Evolutionary conservation across 2,888 invertebrate species (phyloP).

Genomic region (Lydus trimaculatus): DNA sequence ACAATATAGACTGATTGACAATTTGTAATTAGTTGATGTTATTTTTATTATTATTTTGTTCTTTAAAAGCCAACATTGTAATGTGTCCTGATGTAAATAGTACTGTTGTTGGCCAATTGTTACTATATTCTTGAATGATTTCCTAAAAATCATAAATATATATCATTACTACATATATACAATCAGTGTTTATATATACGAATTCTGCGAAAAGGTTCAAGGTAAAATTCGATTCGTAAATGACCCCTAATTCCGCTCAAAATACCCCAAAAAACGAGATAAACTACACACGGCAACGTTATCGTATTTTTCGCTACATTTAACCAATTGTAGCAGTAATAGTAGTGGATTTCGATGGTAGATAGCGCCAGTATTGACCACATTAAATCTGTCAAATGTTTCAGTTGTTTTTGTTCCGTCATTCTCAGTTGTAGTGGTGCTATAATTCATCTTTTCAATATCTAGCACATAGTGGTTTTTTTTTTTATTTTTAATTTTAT

Average conservation of each 20-base stretch:
- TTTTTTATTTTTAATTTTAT: neutral
- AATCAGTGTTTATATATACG: neutral
- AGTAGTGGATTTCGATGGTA: neutral
- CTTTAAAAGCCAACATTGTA: conserved; percentile 25
- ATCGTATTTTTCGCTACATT: neutral
- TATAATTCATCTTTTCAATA: no score
- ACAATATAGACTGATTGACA: conserved; percentile 39
- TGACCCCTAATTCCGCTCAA: neutral
- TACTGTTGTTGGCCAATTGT: conserved; percentile 32
- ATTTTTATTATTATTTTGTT: no score
- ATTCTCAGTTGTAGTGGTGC: neutral
- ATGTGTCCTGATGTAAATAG: conserved; percentile 27
- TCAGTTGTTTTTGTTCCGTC: neutral
- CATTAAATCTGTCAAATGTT: neutral
- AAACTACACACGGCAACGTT: neutral
- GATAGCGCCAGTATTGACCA: neutral
- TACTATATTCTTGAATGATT: conserved; percentile 29
- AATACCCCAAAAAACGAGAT: neutral
- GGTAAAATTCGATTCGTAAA: neutral
- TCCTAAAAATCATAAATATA: conserved; percentile 26
- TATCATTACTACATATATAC: conserved; percentile 16
- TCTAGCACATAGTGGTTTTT: neutral
- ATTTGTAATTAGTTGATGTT: conserved; percentile 27
- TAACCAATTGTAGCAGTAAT: neutral
- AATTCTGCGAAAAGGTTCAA: neutral